These are phyloP conservation scores for Drosophila bipectinata DNA, from an alignment of 1,140 invertebrate species.

Conservation along the genomic window DNA sequence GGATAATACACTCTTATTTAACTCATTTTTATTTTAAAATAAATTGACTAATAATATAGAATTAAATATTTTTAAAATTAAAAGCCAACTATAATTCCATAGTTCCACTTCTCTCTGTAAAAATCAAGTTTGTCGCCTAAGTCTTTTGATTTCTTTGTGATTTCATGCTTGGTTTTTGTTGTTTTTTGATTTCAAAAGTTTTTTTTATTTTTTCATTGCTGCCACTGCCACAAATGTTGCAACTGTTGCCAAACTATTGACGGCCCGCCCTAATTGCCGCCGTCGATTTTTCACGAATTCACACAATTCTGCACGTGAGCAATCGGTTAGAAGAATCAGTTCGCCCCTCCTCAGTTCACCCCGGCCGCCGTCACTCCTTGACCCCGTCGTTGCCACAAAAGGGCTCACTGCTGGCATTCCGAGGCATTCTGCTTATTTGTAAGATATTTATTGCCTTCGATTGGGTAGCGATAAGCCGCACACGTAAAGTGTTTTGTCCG, in stretches of 20 bases:
- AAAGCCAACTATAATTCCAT: not conserved
- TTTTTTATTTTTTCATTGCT: not conserved
- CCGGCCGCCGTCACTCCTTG: not conserved
- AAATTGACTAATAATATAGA: not conserved
- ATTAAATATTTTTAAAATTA: not conserved
- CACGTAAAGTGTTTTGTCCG: conserved; percentile 81
- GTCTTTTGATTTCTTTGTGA: conserved; percentile 71
- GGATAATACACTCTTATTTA: not conserved
- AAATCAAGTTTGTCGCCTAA: conserved; percentile 73
- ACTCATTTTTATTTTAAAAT: not conserved
- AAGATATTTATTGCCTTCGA: conserved; percentile 84
- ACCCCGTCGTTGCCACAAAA: not conserved
- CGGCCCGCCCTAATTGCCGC: conserved; percentile 73
- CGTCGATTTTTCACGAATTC: conserved; percentile 80
- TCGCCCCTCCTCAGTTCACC: conserved; percentile 1
- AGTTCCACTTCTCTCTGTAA: not conserved
- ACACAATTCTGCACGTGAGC: conserved; percentile 70
- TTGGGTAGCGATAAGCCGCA: conserved; percentile 81
- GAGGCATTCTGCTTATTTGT: conserved; percentile 84
- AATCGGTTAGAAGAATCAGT: conserved; percentile 45
- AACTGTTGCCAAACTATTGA: conserved; percentile 44
- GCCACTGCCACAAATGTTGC: conserved; percentile 22
- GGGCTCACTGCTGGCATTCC: conserved; percentile 63
- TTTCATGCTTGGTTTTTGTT: not conserved
- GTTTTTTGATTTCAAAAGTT: not conserved